Evolutionary conservation across 2,888 invertebrate genomes (phyloP), one percentile per base, ranked within the genome.

Genomic region (Lasius platythorax): DNA sequence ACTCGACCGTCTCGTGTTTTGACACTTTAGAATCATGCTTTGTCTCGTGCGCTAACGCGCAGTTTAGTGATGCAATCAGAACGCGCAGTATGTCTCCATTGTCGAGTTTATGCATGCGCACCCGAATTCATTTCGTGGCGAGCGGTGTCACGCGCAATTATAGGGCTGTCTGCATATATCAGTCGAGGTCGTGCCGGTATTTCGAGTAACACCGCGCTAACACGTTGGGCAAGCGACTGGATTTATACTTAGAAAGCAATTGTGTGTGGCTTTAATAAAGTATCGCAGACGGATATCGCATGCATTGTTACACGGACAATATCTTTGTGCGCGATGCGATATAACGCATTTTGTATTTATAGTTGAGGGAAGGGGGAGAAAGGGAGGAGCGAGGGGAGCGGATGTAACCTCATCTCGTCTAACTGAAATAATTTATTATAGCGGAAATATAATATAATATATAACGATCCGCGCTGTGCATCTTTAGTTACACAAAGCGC

Each of bases 61-160:
- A 86, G 85, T 86, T 63, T 73, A 87, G 63, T 90, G 87, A 90
- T 85, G 90, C 86, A 87, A 91, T 84, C 82, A 74, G 79, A 86
- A 82, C 85, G 83, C 85, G 87, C 84, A 73, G 74, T 87, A 72
- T 46, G 75, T 82, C 84, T 82, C 61, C 83, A 89, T 88, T 87
- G 87, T 87, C 82, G 75, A 81, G 82, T 50, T 79, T 73, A 82
- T 53, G 72, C 76, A 58, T 53, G 43, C 58, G 83, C 50, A 67
- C 74, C 68, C 83, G 75, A 85, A 84, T 85, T 85, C 82, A 72
- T 67, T 50, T 64, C 50, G 73, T 66, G 64, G 64, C 28, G 61
- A 74, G 61, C 18, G 66, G 58, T 90, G 90, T 88, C 88, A 73
- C 50, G 73, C 72, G 72, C 87, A 89, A 90, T 90, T 90, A 90